Evolutionary conservation across 2,797 vertebrate species (phyloP).

Genomic region (Lagodon rhomboides): DNA sequence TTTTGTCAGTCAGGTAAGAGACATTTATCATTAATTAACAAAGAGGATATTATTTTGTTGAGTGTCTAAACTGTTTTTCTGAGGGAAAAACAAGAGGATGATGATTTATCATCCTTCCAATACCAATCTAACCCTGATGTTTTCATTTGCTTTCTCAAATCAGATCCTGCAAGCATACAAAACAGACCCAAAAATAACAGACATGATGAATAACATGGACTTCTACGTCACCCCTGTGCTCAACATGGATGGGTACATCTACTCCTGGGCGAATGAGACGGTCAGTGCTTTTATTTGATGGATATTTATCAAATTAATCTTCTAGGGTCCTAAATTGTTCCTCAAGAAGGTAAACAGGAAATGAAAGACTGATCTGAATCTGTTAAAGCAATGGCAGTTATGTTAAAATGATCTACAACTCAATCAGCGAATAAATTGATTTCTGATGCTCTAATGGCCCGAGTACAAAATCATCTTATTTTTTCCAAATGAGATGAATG

Average conservation of each 20-base stretch:
- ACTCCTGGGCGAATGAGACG: slow-evolving; percentile 70
- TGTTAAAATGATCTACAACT: slow-evolving; percentile 16
- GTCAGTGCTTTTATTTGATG: slow-evolving; percentile 57
- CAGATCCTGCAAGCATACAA: slow-evolving; percentile 87
- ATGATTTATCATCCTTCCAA: not conserved
- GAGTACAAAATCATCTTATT: not conserved
- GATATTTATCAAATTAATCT: slow-evolving; percentile 30
- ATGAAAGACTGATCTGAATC: not conserved
- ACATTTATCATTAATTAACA: too few relatives aligned
- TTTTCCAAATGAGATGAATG: slow-evolving; percentile 7
- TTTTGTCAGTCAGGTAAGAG: slow-evolving; percentile 87
- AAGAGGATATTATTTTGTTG: too few relatives aligned
- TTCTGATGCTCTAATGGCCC: slow-evolving; percentile 12
- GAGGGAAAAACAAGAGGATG: too few relatives aligned
- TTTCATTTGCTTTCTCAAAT: not conserved
- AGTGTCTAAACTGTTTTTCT: too few relatives aligned
- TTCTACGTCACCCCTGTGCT: slow-evolving; percentile 90
- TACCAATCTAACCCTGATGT: not conserved
- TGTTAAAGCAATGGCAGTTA: not conserved
- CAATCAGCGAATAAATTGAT: slow-evolving; percentile 17
- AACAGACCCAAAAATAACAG: slow-evolving; percentile 79
- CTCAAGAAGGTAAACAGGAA: slow-evolving; percentile 15
- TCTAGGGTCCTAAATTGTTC: not conserved
- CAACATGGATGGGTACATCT: slow-evolving; percentile 89
- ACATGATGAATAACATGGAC: slow-evolving; percentile 86